A percentile compares a stretch with the other conserved stretches of the same genome.
phyloP scores from a whole-genome alignment of 2,888 invertebrate species.

The Ischnus inquisitorius region DNA sequence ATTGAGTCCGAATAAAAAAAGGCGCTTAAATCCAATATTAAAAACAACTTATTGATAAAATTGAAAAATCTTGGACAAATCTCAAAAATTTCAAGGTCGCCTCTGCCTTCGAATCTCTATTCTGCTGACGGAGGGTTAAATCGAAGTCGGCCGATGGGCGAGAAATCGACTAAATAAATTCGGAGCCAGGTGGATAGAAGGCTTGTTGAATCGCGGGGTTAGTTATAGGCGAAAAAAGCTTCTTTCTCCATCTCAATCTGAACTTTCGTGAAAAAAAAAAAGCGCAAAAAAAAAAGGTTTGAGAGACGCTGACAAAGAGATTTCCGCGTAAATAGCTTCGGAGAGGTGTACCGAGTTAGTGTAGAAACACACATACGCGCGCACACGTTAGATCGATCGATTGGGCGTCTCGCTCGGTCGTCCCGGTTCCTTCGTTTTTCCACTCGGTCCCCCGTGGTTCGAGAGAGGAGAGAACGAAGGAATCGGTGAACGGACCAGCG shows the following conservation, averaged over 20 bases:
- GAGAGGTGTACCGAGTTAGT: slow-evolving; percentile 48
- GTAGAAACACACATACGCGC: slow-evolving; percentile 20
- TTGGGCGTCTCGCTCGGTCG: slow-evolving; percentile 7
- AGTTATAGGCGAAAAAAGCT: neutral
- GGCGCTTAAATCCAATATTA: no score
- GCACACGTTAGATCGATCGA: slow-evolving; percentile 54
- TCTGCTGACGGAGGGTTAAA: no score
- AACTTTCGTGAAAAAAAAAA: neutral
- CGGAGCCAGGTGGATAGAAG: no score
- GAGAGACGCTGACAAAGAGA: slow-evolving; percentile 49
- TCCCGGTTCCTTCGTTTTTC: neutral
- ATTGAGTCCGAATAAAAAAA: no score
- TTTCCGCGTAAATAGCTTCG: slow-evolving; percentile 45
- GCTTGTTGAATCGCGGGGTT: no score
- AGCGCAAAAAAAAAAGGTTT: neutral
- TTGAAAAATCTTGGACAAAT: no score
- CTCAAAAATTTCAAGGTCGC: no score
- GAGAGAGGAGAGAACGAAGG: slow-evolving; percentile 17
- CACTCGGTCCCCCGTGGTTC: neutral
- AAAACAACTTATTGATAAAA: no score
- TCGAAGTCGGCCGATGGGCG: no score
- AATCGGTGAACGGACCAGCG: slow-evolving; percentile 12
- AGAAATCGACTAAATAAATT: no score
- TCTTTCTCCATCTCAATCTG: neutral
- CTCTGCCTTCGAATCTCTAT: no score